Evolutionary conservation across 2,797 vertebrate genomes (phyloP).

Genomic region (Lateolabrax maculatus): DNA sequence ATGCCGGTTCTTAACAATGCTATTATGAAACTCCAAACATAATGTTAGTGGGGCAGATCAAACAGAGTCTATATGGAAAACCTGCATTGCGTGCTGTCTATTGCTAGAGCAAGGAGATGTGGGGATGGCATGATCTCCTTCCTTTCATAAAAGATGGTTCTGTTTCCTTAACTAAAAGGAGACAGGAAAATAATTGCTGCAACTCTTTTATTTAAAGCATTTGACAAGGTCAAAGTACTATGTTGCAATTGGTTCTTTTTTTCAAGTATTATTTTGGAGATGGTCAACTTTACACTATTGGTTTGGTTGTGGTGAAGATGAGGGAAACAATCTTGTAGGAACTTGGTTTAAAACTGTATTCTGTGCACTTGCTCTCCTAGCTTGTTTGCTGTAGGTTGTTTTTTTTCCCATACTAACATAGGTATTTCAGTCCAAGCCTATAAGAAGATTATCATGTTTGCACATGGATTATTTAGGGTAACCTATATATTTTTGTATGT

Average conservation of each 20-base stretch:
- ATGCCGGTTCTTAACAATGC: neutral
- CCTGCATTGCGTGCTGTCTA: neutral
- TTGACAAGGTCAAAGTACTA: neutral
- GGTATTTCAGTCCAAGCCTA: slow-evolving; percentile 20
- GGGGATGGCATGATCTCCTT: neutral
- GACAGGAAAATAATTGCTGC: neutral
- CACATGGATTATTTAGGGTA: neutral
- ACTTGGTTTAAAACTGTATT: slow-evolving; percentile 15
- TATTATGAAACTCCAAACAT: slow-evolving; percentile 17
- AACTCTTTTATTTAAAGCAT: slow-evolving; percentile 4
- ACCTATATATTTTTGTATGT: neutral
- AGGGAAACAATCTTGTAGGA: neutral
- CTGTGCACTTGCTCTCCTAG: neutral
- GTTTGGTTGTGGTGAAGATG: neutral
- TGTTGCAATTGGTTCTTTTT: neutral
- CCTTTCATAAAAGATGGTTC: neutral
- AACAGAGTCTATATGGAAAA: slow-evolving; percentile 4
- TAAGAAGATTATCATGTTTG: slow-evolving; percentile 35
- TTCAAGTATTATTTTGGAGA: neutral
- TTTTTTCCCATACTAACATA: slow-evolving; percentile 8
- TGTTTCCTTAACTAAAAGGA: slow-evolving; percentile 10
- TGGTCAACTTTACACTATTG: neutral
- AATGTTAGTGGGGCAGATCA: neutral
- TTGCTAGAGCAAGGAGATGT: neutral
- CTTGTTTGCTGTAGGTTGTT: neutral